Base-by-base conservation (phyloP, 2,113 vertebrate genomes). In the Cariama cristata region DNA sequence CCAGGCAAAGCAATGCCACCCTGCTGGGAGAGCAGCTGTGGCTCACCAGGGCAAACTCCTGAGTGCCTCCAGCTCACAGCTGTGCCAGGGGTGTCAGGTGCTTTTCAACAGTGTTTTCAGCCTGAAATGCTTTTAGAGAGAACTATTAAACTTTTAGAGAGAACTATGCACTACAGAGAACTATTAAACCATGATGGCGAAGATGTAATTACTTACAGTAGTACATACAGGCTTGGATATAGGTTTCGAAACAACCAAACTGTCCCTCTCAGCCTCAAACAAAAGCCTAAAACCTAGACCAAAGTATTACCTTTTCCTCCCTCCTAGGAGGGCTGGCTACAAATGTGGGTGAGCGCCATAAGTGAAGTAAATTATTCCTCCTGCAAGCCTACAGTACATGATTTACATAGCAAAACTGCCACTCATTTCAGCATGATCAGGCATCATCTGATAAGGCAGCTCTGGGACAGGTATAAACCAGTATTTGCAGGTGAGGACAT, bases 391-490 rank as follows among this genome's bases (percentile, higher is more conserved):
- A 32, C 33, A 87, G 40, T 33, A 38, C 24, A 5, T 2, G 49
- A 87, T 89, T 87, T 93, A 79, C 93, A 87, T 32, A 73, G 91
- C 40, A 94, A 66, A 83, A 68, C 86, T 91, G 86, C 84, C 96
- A 69, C 58, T 96, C 84, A 79, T 76, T 93, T 76, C 97, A 87
- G 86, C 93, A 62, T 49, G 73, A 87, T 79, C 18, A 90, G 56
- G 45, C 91, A 87, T 24, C 53, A 86, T 87, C 93, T 93, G 96
- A 95, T 96, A 91, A 92, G 62, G 91, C 53, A 90, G 69, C 73
- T 71, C 58, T 44, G 58, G 76, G 86, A 95, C 95, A 93, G 94
- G 95, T 67, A 94, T 6, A 33, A 96, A 89, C 94, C 91, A 96
- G 97, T 89, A 56, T 77, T 60, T 72, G 80, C 77, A 95, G 91